phyloP scores from a whole-genome alignment of 1,140 invertebrate species.

The Drosophila littoralis region DNA sequence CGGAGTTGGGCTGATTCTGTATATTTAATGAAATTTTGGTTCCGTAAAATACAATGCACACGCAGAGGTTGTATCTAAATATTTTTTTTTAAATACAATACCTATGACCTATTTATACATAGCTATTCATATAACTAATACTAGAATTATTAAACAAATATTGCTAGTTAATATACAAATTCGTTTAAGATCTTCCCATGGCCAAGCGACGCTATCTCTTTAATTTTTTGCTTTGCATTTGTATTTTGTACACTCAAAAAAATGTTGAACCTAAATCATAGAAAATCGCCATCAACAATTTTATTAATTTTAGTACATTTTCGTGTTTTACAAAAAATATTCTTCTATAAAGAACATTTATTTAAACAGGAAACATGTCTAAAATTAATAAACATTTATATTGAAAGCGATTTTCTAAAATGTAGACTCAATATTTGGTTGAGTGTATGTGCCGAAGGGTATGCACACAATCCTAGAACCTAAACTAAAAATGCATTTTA shows the following conservation, averaged over 20 bases:
- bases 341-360: too few species aligned
- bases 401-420: too few species aligned
- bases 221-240: not conserved
- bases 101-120: slow-evolving; percentile 33
- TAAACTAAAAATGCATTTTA: slow-evolving; percentile 4
- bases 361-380: too few species aligned
- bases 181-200: slow-evolving; percentile 77
- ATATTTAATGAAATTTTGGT: slow-evolving; percentile 45
- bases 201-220: slow-evolving; percentile 60
- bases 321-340: too few species aligned
- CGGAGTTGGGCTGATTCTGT: slow-evolving; percentile 4
- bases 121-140: slow-evolving; percentile 33
- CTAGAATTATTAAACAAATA: slow-evolving; percentile 80
- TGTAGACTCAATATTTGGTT: too few species aligned
- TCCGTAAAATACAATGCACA: slow-evolving; percentile 47
- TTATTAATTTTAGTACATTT: too few species aligned
- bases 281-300: too few species aligned
- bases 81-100: slow-evolving; percentile 20
- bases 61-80: slow-evolving; percentile 7
- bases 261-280: too few species aligned
- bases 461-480: too few species aligned
- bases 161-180: slow-evolving; percentile 83
- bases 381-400: too few species aligned
- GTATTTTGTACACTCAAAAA: not conserved
- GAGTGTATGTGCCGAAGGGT: too few species aligned